Base-by-base conservation (phyloP, 2,888 invertebrate species). In the Caenorhabditis zanzibari region DNA sequence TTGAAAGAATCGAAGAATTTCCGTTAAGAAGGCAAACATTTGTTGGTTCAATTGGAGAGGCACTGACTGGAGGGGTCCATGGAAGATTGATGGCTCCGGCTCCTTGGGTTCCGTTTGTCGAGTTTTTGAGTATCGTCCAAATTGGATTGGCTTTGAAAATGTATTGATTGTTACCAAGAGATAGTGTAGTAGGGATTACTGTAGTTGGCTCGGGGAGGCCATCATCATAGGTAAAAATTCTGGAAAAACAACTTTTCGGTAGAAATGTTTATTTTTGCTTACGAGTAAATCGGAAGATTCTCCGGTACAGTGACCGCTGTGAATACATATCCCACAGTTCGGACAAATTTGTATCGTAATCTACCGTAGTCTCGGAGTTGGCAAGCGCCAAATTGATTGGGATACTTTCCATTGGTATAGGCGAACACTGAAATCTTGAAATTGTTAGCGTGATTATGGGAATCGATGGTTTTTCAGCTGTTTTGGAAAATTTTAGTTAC, bases 351-450 rank as follows among this genome's bases (percentile, higher is more conserved):
- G 59, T 75, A 75, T 1, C 75, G 58, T 14, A 35, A 58, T 35
- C 54, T 58, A 16, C 44, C 44, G 32, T 58, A 75, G n/a, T 66
- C 66, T n/a, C 58, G 35, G 22, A 75, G 26, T 19, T 75, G 75
- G n/a, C 75, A 75, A 14, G 75, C 66, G 1, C 75, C 75, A 47
- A 75, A 75, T 35, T 75, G 75, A 35, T 75, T 68, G 2, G 75
- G 75, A 22, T 75, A 75, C 14, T 56, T 44, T 16, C 75, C 75
- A 28, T 75, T 75, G 16, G 66, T 66, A 66, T 75, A 75, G 47
- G 75, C 66, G 26, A 75, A 75, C 49, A 59, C 75, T 75, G 47
- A 59, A 75, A 56, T 56, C 6, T 28, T 24, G 7, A 4, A 47
- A n/a, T n/a, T 28, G 32, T 32, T 32, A 4, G 32, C 32, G 4